A percentile compares a stretch with the other conserved stretches of the same genome.
These are phyloP conservation scores for Chromoteleia sp. DNA, from an alignment of 2,888 invertebrate species.

Conservation along the genomic window DNA sequence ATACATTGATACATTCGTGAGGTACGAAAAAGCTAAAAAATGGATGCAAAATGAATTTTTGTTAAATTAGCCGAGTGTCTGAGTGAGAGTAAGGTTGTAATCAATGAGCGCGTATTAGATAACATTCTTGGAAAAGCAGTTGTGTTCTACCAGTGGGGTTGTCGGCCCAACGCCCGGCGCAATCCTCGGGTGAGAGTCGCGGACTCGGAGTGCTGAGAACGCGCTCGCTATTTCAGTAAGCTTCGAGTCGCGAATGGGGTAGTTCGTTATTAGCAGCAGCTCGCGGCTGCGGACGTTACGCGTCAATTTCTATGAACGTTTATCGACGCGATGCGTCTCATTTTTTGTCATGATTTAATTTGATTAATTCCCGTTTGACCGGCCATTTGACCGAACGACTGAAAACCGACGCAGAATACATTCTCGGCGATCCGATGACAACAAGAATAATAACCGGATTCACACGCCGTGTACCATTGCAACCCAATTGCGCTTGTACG, in stretches of 20 bases:
- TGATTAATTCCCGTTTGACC: background rate
- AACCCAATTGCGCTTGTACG: background rate
- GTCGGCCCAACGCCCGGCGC: slow-evolving; percentile 66
- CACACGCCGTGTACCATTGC: background rate
- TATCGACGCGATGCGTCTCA: background rate
- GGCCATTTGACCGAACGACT: background rate
- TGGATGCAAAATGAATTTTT: too few relatives aligned
- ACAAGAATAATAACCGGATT: too few relatives aligned
- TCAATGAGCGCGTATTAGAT: slow-evolving; percentile 24
- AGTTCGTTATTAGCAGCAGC: slow-evolving; percentile 72
- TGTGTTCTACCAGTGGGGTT: slow-evolving; percentile 59
- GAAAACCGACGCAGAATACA: too few relatives aligned
- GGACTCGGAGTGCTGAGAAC: slow-evolving; percentile 44
- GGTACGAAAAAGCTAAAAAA: too few relatives aligned
- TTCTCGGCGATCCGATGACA: slow-evolving; percentile 6
- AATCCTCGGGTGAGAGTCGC: slow-evolving; percentile 46
- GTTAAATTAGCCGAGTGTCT: too few relatives aligned
- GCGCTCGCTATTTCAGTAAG: slow-evolving; percentile 75
- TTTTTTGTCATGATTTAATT: background rate
- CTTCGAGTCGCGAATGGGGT: slow-evolving; percentile 77
- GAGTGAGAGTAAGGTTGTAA: too few relatives aligned
- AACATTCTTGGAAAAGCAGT: slow-evolving; percentile 53
- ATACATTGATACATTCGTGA: too few relatives aligned
- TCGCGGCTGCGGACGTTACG: slow-evolving; percentile 61
- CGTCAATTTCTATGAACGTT: slow-evolving; percentile 33